Base-by-base conservation (phyloP, 1,140 invertebrate species). In the Nephotettix cincticeps region DNA sequence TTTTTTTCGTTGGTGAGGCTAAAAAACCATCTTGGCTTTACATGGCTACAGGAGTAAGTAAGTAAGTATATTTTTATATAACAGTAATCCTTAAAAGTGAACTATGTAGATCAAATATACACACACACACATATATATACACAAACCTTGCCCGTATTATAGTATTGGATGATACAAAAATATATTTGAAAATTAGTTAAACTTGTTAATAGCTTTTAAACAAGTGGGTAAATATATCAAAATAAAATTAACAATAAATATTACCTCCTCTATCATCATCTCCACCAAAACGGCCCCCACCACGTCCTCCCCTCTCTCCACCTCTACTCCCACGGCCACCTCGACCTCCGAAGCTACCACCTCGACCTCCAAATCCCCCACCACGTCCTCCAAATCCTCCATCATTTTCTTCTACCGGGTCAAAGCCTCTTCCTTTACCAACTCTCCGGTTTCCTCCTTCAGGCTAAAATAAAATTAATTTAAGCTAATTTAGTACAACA, bases 381-480 rank as follows among this genome's bases (percentile, higher is more conserved):
- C 72, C 70, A 23, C 70, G 68, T n/a, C 72, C 73, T 29, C 69
- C 64, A n/a, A 66, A 58, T 32, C 72, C 45, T 45, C 54, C 51
- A 25, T 65, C 69, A 32, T 45, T 51, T 54, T 17, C 71, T 72
- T 21, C 47, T 27, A 23, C 23, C 1, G 23, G 21, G 21, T 27
- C 25, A 6, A 61, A 61, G 1, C 54, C 54, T 58, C 54, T 19
- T 9, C 80, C 80, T 63, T 74, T 76, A 6, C 78, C 75, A 30
- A 73, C 78, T 45, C 73, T 73, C 17, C 70, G 73, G 3, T 78
- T 78, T 25, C 58, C 71, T 30, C 76, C 75, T 0, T 74, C 72
- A 51, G 68, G 69, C 76, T 80, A 28, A 27, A 47, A 14, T 71
- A 17, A 70, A 30, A 56, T 9, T 28, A 45, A 43, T 43, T 43